Evolutionary conservation across 1,140 invertebrate species (phyloP), one percentile per base, ranked within the genome.

Genomic region (Drosophila setifemur): DNA sequence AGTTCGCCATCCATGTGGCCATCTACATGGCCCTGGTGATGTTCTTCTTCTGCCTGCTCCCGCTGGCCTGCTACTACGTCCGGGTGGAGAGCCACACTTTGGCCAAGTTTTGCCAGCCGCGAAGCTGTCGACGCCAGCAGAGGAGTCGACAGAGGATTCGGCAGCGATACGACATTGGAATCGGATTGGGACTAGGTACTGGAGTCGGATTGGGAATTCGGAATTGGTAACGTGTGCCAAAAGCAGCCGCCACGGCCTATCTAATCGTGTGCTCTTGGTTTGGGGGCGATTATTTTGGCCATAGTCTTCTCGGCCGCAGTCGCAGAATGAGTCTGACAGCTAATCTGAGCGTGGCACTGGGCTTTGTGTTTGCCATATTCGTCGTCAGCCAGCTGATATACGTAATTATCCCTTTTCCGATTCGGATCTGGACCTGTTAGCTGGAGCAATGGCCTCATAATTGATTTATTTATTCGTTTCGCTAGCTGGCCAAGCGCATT

Each of bases 201-300:
- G n/a, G n/a, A 78, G 73, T 55, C 74, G 60, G 81, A 33, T 33
- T 5, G 11, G 33, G 12, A 16, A n/a, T n/a, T 66, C 21, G 74
- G 48, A 78, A 74, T 57, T 81, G 60, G 81, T 87, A 86, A 76
- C 82, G 81, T 86, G 81, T 87, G 81, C 82, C 82, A 77, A 79
- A 70, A 31, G 53, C 12, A 11, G 44, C 31, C n/a, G 26, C 14
- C 6, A 49, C 29, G 12, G 29, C 44, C 68, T 85, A 83, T 83
- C 79, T 83, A 79, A 83, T 83, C 78, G 42, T 19, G 40, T 18
- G 7, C 4, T 45, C 21, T 25, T 7, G 28, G 57, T 43, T 42
- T 25, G 40, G 14, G 2, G 49, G 54, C 57, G 47, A 66, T 47
- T 76, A 45, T 47, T 70, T 64, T 45, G 43, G 16, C 19, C 42